A percentile compares a stretch with the other conserved stretches of the same genome.
These are phyloP conservation scores for Sclerodermus sp. DNA, from an alignment of 2,888 invertebrate genomes.

Conservation along the genomic window DNA sequence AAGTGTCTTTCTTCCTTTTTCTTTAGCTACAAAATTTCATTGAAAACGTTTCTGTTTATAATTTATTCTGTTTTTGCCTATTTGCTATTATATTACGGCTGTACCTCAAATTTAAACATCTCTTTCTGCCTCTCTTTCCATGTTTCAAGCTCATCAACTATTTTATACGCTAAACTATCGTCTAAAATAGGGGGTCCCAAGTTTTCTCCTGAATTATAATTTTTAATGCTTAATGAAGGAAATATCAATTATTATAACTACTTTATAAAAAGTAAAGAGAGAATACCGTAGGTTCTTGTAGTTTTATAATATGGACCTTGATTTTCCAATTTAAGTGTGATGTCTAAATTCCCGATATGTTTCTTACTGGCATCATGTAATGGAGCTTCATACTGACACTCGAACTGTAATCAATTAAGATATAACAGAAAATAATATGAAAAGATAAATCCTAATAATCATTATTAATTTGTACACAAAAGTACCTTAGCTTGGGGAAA, in stretches of 20 bases:
- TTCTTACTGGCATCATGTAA: slow-evolving; percentile 35
- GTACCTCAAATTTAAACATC: slow-evolving; percentile 65
- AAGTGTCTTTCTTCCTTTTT: slow-evolving; percentile 64
- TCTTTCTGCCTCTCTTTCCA: slow-evolving; percentile 74
- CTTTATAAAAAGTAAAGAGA: too few species aligned
- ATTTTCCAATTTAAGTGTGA: slow-evolving; percentile 45
- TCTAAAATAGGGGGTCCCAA: slow-evolving; percentile 49
- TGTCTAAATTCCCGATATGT: slow-evolving; percentile 39
- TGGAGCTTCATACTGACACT: slow-evolving; percentile 39
- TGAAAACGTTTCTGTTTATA: slow-evolving; percentile 1
- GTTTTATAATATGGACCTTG: slow-evolving; percentile 42
- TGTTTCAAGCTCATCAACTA: slow-evolving; percentile 69
- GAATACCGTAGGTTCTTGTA: slow-evolving; percentile 15
- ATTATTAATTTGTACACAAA: slow-evolving; percentile 1
- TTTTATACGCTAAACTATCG: slow-evolving; percentile 58
- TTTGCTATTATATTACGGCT: neutral
- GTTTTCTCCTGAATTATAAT: slow-evolving; percentile 42
- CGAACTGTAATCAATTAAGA: slow-evolving; percentile 18
- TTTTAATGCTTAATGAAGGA: too few species aligned
- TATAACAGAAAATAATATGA: slow-evolving; percentile 8
- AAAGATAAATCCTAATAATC: too few species aligned
- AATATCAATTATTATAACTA: too few species aligned
- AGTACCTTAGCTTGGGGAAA: slow-evolving; percentile 40
- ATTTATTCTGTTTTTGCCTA: slow-evolving; percentile 10
- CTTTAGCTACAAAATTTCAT: slow-evolving; percentile 56